Evolutionary conservation across 1,140 invertebrate genomes (phyloP), one percentile per base, ranked within the genome.

Genomic region (Caerostris extrusa): DNA sequence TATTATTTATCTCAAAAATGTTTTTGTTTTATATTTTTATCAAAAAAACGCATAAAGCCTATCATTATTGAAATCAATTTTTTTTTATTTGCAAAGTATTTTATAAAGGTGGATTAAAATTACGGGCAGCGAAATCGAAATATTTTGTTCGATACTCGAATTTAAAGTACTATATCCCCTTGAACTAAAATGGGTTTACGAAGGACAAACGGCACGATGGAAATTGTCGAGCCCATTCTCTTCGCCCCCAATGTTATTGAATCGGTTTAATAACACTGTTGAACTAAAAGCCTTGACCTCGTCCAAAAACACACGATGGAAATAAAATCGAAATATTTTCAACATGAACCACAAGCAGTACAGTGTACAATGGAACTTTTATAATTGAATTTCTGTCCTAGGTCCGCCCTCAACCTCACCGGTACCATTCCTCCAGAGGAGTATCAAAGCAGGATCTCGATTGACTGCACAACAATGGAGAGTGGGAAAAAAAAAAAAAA

Each of bases 381-480:
- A 67, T 67, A 67, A 67, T 67, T 67, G 61, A 67, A 67, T 67
- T 67, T 67, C 61, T 67, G 61, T 67, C 61, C 61, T 4, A 14
- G 10, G 61, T 17, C 61, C n/a, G n/a, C 61, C 61, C 2, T 67
- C 17, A 14, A 17, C 61, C n/a, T 6, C 17, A 2, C 61, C 12
- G 34, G 34, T 67, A 67, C 61, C 61, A 67, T 17, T n/a, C 61
- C 61, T 67, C 17, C 1, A 67, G 14, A 67, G 61, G 61, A 17
- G 17, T 67, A 67, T 67, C 61, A 67, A 67, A 67, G 61, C 61
- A n/a, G 61, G 61, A 67, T 67, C 61, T 67, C 61, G 61, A 67
- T 67, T 67, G 61, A 67, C 61, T 67, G 61, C 61, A 67, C 61
- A 67, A 67, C 61, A 67, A 67, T 67, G n/a, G 5, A 67, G 61